These are phyloP conservation scores for Drosophila tropicalis DNA, from an alignment of 1,140 invertebrate species.

Conservation along the genomic window DNA sequence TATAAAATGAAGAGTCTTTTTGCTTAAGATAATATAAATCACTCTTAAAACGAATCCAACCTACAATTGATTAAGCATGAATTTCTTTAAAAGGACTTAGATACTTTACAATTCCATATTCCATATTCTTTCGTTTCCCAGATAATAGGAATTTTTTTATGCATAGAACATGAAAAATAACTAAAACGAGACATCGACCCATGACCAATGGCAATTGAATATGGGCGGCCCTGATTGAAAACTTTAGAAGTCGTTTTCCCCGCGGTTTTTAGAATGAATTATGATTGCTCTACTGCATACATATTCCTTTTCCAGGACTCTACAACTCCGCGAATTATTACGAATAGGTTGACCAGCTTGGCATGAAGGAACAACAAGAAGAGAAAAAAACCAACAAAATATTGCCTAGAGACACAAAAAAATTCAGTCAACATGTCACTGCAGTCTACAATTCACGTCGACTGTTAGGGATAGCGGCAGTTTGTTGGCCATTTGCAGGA, in stretches of 20 bases:
- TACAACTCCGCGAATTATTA: constrained; percentile 34
- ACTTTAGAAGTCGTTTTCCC: background rate
- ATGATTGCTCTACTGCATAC: constrained; percentile 61
- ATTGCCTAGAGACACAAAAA: constrained; percentile 33
- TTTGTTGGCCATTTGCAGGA: constrained; percentile 14
- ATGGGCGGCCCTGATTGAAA: background rate
- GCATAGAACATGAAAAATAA: no score
- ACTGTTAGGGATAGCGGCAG: background rate
- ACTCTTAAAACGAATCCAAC: no score
- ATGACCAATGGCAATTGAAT: constrained; percentile 26
- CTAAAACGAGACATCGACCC: no score
- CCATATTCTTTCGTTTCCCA: no score
- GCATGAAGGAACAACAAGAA: background rate
- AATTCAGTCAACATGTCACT: constrained; percentile 59
- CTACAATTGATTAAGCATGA: no score
- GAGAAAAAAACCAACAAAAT: constrained; percentile 15
- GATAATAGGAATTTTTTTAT: no score
- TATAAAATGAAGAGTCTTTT: background rate
- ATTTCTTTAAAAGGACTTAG: no score
- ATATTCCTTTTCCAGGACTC: constrained; percentile 19
- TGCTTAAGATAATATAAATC: no score
- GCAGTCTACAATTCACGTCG: constrained; percentile 73
- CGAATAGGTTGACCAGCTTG: constrained; percentile 39
- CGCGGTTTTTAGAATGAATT: constrained; percentile 56
- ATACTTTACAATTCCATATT: no score